Evolutionary conservation across 1,140 invertebrate species (phyloP).

Genomic region (Drosophila lacteicornis): DNA sequence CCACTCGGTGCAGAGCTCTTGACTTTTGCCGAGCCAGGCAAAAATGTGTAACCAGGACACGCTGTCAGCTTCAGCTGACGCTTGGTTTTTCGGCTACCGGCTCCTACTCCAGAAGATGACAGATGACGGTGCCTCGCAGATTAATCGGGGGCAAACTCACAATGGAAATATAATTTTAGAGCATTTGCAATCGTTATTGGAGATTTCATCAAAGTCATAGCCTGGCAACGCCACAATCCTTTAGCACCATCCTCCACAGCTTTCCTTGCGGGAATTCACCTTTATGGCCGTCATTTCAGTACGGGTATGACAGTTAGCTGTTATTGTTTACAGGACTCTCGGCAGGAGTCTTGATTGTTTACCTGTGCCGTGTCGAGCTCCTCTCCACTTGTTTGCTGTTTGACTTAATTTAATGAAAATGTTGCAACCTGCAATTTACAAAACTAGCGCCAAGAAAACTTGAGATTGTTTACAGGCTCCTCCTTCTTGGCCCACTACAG

Average conservation of each 20-base stretch:
- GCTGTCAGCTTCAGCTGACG: slow-evolving; percentile 62
- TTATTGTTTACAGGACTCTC: slow-evolving; percentile 59
- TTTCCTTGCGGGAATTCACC: neutral
- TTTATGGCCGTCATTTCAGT: slow-evolving; percentile 45
- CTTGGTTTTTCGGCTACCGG: slow-evolving; percentile 27
- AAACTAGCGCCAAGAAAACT: slow-evolving; percentile 74
- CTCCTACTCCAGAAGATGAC: slow-evolving; percentile 3
- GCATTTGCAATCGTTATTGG: slow-evolving; percentile 27
- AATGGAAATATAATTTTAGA: slow-evolving; percentile 30
- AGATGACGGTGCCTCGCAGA: slow-evolving; percentile 11
- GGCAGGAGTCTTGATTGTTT: slow-evolving; percentile 59
- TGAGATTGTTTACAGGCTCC: slow-evolving; percentile 66
- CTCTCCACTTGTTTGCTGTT: slow-evolving; percentile 66
- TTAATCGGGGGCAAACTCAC: slow-evolving; percentile 28
- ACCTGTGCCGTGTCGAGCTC: slow-evolving; percentile 26
- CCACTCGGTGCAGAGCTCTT: slow-evolving; percentile 38
- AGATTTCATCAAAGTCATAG: slow-evolving; percentile 30
- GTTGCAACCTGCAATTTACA: slow-evolving; percentile 82
- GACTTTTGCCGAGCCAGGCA: slow-evolving; percentile 61
- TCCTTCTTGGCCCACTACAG: slow-evolving; percentile 9
- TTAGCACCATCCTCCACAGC: slow-evolving; percentile 9
- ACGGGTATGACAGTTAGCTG: slow-evolving; percentile 40
- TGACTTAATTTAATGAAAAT: slow-evolving; percentile 83
- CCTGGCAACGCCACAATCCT: slow-evolving; percentile 33
- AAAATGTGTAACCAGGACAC: slow-evolving; percentile 54